A percentile compares a stretch with the other conserved stretches of the same genome.
Evolutionary conservation across 2,113 vertebrate species (phyloP).

Genomic region (Bos indicus): DNA sequence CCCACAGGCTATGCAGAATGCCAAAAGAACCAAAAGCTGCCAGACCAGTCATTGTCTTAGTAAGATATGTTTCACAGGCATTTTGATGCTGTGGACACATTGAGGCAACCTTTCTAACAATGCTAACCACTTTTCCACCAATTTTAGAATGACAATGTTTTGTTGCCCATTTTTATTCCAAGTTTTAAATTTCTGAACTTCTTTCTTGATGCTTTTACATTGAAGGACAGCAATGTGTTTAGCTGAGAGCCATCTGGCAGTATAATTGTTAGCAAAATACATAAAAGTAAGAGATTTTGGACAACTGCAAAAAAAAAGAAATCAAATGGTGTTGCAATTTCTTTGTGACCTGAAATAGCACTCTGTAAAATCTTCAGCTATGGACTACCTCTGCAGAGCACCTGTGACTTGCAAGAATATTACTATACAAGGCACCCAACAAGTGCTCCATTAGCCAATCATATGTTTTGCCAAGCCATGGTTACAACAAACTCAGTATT

Average conservation of each 20-base stretch:
- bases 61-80: neutral
- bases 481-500: neutral
- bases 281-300: neutral
- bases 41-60: neutral
- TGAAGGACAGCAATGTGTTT: neutral
- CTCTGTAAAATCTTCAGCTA: neutral
- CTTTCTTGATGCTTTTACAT: neutral
- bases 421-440: neutral
- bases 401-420: neutral
- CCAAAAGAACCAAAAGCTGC: neutral
- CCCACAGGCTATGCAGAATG: neutral
- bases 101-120: neutral
- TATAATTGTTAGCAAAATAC: neutral
- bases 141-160: neutral
- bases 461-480: neutral
- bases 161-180: neutral
- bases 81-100: neutral
- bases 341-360: neutral
- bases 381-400: neutral
- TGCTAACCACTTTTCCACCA: neutral
- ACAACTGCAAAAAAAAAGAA: neutral
- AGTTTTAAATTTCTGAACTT: slow-evolving; percentile 13
- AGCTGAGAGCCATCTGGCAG: neutral
- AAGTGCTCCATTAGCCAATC: neutral
- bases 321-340: neutral